Conservation (phyloP, 2,797 vertebrate species). For the Emys orbicularis region DNA sequence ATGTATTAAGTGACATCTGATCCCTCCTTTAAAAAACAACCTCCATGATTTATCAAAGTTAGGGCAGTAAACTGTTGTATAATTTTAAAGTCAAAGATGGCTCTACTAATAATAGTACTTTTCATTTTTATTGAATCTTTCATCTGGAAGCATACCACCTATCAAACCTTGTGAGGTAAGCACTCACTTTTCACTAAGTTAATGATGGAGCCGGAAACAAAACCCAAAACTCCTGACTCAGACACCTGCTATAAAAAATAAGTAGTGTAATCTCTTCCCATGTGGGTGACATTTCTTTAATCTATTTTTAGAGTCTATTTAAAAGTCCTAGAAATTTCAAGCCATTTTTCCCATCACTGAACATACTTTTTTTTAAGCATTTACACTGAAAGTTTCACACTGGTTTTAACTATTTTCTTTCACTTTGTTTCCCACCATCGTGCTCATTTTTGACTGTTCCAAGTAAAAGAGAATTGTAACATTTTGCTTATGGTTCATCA, state of each 20-base stretch:
- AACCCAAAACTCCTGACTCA: neutral
- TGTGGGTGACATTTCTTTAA: neutral
- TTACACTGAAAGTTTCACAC: neutral
- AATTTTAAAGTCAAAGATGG: neutral
- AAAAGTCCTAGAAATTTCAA: neutral
- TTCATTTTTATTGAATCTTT: neutral
- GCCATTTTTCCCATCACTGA: neutral
- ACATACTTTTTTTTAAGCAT: neutral
- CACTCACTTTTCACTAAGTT: neutral
- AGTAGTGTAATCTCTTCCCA: neutral
- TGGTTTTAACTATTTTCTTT: neutral
- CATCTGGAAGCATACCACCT: neutral
- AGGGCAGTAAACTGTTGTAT: neutral
- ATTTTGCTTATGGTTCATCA: neutral
- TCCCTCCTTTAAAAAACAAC: neutral
- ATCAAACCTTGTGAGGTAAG: neutral
- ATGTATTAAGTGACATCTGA: fast-evolving
- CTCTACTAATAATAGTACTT: neutral
- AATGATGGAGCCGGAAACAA: neutral
- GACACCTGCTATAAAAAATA: neutral
- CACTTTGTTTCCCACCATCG: neutral
- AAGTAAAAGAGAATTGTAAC: neutral
- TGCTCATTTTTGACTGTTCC: neutral
- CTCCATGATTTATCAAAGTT: neutral
- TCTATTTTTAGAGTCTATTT: neutral